Conservation (phyloP, 1,140 invertebrate species). For the Drosophila pallidifrons region DNA sequence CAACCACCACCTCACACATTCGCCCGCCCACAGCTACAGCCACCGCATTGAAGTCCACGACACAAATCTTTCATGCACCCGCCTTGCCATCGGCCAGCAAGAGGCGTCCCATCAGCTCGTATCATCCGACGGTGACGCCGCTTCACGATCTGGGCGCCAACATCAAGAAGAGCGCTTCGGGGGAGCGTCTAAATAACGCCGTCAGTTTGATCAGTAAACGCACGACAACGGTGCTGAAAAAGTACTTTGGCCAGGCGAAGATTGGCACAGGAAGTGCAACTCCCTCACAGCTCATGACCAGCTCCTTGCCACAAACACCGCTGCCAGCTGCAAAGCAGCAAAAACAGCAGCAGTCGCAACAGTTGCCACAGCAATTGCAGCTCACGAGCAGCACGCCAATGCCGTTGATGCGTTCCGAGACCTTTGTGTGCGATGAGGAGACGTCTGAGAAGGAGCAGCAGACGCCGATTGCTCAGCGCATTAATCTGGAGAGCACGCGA, state of each 20-base stretch:
- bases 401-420: constrained; percentile 73
- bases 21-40: constrained; percentile 53
- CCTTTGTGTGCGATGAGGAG: constrained; percentile 75
- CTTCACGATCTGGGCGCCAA: constrained; percentile 55
- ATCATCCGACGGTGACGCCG: constrained; percentile 47
- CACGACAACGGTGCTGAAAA: constrained; percentile 62
- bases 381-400: constrained; percentile 63
- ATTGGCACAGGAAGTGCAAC: neutral
- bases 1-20: constrained; percentile 60
- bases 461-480: neutral
- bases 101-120: constrained; percentile 57
- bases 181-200: constrained; percentile 70
- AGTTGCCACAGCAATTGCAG: constrained; percentile 2
- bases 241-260: constrained; percentile 59
- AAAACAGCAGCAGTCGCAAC: constrained; percentile 5
- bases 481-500: constrained; percentile 40
- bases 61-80: constrained; percentile 65
- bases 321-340: constrained; percentile 46
- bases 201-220: constrained; percentile 62
- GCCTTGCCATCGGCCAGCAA: constrained; percentile 33
- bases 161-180: constrained; percentile 75
- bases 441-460: constrained; percentile 17
- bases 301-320: constrained; percentile 63
- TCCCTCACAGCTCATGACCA: constrained; percentile 47
- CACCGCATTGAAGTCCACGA: constrained; percentile 30